A percentile compares a stretch with the other conserved stretches of the same genome.
Conservation (phyloP, 2,888 invertebrate genomes). For the Ennomos quercinarius region DNA sequence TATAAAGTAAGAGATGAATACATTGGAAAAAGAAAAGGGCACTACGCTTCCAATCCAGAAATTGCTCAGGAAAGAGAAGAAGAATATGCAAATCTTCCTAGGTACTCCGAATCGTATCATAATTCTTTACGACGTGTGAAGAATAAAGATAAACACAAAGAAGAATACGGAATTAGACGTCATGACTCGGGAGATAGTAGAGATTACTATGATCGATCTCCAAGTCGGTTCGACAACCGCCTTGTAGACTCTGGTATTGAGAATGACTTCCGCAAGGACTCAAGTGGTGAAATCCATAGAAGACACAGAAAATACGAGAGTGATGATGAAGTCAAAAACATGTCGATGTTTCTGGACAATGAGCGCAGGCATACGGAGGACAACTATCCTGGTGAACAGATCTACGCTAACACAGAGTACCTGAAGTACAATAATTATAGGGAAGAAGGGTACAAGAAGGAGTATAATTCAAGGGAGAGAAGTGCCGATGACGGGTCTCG, state of each 20-base stretch:
- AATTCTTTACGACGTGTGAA: constrained; percentile 87
- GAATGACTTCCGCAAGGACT: constrained; percentile 91
- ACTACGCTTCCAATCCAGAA: constrained; percentile 87
- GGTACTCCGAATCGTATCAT: constrained; percentile 81
- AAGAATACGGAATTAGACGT: constrained; percentile 69
- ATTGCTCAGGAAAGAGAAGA: constrained; percentile 83
- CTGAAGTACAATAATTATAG: constrained; percentile 66
- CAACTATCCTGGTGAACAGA: constrained; percentile 80
- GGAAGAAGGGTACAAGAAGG: constrained; percentile 71
- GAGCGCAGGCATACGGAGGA: constrained; percentile 91
- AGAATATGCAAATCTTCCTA: constrained; percentile 78
- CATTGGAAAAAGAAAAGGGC: constrained; percentile 78
- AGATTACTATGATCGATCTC: constrained; percentile 76
- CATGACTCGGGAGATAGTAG: constrained; percentile 82
- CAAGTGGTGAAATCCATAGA: constrained; percentile 83
- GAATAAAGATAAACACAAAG: constrained; percentile 75
- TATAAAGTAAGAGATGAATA: constrained; percentile 76
- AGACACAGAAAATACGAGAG: constrained; percentile 82
- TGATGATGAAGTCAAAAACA: constrained; percentile 89
- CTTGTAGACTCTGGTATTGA: constrained; percentile 93
- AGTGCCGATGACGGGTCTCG: constrained; percentile 89
- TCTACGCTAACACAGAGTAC: constrained; percentile 78
- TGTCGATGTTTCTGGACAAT: constrained; percentile 89
- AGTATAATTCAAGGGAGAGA: constrained; percentile 74
- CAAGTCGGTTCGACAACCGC: constrained; percentile 82